A percentile compares a stretch with the other conserved stretches of the same genome.
These are phyloP conservation scores for Mythimna impura DNA, from an alignment of 2,888 invertebrate genomes.

Conservation along the genomic window DNA sequence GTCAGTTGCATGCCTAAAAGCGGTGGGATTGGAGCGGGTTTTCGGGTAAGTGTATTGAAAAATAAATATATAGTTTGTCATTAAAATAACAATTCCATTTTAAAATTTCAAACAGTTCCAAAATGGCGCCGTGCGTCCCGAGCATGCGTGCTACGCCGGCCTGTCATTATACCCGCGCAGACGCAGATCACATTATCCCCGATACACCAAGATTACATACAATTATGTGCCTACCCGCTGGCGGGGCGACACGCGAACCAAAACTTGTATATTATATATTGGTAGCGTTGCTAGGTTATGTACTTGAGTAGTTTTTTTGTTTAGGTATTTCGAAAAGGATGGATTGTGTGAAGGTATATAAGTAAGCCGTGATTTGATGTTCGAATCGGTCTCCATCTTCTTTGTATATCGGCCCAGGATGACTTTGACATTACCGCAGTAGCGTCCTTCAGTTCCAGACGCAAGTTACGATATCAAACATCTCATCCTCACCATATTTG, in stretches of 20 bases:
- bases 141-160: conserved; percentile 86
- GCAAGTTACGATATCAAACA: too few relatives aligned
- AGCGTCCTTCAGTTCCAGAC: too few relatives aligned
- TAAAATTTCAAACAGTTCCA: conserved; percentile 12
- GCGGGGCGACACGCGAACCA: conserved; percentile 79
- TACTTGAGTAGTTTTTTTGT: conserved; percentile 15
- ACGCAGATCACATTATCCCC: conserved; percentile 87
- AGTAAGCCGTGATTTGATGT: neutral
- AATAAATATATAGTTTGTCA: too few relatives aligned
- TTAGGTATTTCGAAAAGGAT: conserved; percentile 4
- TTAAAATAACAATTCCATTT: neutral
- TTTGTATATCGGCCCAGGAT: too few relatives aligned
- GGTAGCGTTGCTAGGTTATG: conserved; percentile 41
- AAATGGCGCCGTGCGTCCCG: conserved; percentile 61
- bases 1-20: too few relatives aligned
- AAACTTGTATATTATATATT: conserved; percentile 58
- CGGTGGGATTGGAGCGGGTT: too few relatives aligned
- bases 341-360: neutral
- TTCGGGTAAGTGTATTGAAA: too few relatives aligned
- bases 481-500: too few relatives aligned
- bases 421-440: too few relatives aligned
- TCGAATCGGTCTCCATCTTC: neutral
- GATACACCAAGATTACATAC: conserved; percentile 86
- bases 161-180: conserved; percentile 86
- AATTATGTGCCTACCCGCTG: conserved; percentile 82